Evolutionary conservation across 2,888 invertebrate genomes (phyloP).

Genomic region (Nipponacmea schrenckii): DNA sequence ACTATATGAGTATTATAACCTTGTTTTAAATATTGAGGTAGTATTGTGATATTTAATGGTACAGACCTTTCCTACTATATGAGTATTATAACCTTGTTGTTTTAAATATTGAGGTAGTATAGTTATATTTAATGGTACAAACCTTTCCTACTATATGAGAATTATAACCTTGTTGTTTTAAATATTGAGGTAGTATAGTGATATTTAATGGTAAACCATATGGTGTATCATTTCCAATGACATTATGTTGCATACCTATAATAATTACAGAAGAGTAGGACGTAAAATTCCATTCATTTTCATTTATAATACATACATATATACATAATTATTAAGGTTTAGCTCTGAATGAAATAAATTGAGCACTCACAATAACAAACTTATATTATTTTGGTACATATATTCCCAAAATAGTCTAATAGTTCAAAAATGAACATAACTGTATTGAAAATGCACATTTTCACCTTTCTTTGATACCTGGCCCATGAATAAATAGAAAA

Average conservation of each 20-base stretch:
- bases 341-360: too few relatives aligned
- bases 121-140: slow-evolving; percentile 37
- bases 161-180: slow-evolving; percentile 81
- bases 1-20: background rate
- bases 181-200: slow-evolving; percentile 82
- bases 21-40: background rate
- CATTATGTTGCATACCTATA: slow-evolving; percentile 78
- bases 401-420: too few relatives aligned
- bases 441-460: too few relatives aligned
- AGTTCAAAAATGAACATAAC: too few relatives aligned
- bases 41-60: background rate
- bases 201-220: slow-evolving; percentile 84
- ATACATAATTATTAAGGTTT: too few relatives aligned
- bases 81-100: background rate
- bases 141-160: slow-evolving; percentile 83
- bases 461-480: too few relatives aligned
- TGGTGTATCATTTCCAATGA: slow-evolving; percentile 81
- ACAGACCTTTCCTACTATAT: background rate
- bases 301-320: too few relatives aligned
- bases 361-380: too few relatives aligned
- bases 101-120: background rate
- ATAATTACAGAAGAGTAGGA: too few relatives aligned
- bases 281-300: too few relatives aligned
- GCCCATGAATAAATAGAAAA: too few relatives aligned
- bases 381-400: too few relatives aligned